A percentile compares a stretch with the other conserved stretches of the same genome.
These are phyloP conservation scores for Pogonophryne albipinna DNA, from an alignment of 2,797 vertebrate genomes.

Conservation along the genomic window DNA sequence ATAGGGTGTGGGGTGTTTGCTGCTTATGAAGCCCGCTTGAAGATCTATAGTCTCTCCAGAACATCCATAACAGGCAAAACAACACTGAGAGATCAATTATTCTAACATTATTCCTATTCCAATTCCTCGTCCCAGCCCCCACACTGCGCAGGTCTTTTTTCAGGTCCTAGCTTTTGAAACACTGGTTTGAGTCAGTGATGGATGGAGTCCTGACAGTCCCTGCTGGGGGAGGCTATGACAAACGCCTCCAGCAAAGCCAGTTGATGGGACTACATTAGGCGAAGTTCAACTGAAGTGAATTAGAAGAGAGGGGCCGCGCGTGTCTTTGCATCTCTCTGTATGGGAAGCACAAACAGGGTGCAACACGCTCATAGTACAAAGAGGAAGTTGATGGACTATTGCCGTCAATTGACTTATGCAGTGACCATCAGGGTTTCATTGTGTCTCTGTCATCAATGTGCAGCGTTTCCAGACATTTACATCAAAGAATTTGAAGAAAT, in stretches of 20 bases:
- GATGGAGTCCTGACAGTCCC: conserved; percentile 64
- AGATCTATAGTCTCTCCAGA: conserved; percentile 57
- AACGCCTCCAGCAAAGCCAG: conserved; percentile 60
- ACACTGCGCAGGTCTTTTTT: conserved; percentile 24
- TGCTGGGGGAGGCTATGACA: conserved; percentile 45
- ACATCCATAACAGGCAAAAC: conserved; percentile 64
- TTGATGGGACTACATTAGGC: conserved; percentile 63
- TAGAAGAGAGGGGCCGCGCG: conserved; percentile 48
- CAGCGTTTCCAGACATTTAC: background rate
- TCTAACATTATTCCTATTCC: conserved; percentile 41
- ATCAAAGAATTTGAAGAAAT: conserved; percentile 6
- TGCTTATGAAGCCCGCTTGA: conserved; percentile 38
- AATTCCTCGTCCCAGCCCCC: conserved; percentile 37
- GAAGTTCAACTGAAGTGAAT: conserved; percentile 68
- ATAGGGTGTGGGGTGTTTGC: conserved; percentile 10
- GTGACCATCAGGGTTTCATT: background rate
- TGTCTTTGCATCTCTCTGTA: conserved; percentile 66
- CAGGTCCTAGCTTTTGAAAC: conserved; percentile 50
- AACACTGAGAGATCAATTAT: conserved; percentile 57
- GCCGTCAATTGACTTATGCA: conserved; percentile 6
- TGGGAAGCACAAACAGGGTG: conserved; percentile 40
- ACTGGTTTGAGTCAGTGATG: conserved; percentile 57
- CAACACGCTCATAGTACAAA: conserved; percentile 10
- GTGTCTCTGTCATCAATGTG: background rate
- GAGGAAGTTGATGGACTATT: conserved; percentile 32